Conservation (phyloP, 2,888 invertebrate genomes). For the Platynereis dumerilii region DNA sequence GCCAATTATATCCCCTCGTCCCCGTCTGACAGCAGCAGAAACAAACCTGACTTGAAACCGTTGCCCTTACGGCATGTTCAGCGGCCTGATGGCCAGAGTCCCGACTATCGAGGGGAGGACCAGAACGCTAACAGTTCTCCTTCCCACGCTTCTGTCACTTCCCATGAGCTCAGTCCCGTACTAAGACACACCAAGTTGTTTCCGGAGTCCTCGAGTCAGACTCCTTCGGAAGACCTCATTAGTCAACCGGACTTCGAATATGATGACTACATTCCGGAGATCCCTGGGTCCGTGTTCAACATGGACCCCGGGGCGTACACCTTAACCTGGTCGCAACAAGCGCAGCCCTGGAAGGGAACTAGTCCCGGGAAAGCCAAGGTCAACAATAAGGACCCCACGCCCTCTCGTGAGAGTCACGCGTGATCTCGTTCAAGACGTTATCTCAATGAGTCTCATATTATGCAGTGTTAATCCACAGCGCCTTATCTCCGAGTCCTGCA, state of each 20-base stretch:
- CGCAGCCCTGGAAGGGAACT: conserved; percentile 31
- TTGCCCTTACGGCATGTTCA: conserved; percentile 33
- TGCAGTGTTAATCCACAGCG: no score
- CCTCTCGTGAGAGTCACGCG: no score
- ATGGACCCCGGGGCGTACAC: conserved; percentile 43
- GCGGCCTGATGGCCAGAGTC: conserved; percentile 35
- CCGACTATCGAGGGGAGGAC: conserved; percentile 28
- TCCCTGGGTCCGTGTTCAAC: conserved; percentile 39
- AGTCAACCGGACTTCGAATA: conserved; percentile 38
- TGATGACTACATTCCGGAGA: conserved; percentile 39
- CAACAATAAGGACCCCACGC: no score
- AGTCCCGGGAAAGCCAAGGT: no score
- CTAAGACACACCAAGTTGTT: conserved; percentile 30
- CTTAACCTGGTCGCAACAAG: conserved; percentile 38
- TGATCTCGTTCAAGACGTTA: no score
- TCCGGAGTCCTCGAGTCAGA: conserved; percentile 19
- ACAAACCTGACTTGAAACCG: conserved; percentile 27
- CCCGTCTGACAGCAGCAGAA: background rate
- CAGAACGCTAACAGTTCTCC: conserved; percentile 30
- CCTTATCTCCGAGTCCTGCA: no score
- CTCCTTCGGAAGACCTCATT: conserved; percentile 31
- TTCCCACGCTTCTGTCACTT: conserved; percentile 2
- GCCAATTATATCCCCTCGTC: conserved; percentile 26
- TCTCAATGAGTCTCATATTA: no score
- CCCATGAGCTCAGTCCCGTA: conserved; percentile 29